Base-by-base conservation (phyloP, 2,113 vertebrate species). In the Guaruba guarouba region DNA sequence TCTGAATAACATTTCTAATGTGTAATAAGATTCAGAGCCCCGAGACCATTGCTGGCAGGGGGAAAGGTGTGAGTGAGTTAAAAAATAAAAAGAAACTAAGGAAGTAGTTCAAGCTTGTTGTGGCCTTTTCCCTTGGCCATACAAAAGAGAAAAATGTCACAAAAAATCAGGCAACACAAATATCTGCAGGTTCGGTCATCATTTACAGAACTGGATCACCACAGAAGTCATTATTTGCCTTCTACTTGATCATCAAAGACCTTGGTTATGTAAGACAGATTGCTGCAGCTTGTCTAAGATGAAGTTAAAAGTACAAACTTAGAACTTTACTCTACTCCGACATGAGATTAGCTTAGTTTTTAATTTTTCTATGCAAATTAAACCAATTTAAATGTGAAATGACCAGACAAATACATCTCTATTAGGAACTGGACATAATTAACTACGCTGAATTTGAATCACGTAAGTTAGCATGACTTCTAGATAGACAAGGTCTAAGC, bases 301-400 rank as follows among this genome's bases (percentile, higher is more conserved):
- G 54, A 94, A 92, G 81, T 71, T 69, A 84, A 79, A 92, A 82
- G 37, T 61, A 62, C 11, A 86, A 93, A 80, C 27, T 51, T 81
- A 44, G 2, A 87, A 63, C 59, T 93, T 86, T 67, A n/a, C 19
- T 49, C 55, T 39, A 35, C 11, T 54, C 33, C 67, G 86, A 35
- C 28, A 35, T 61, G 43, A 93, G 31, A 82, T 77, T 52, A 82
- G 24, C 39, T 84, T 87, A 57, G 18, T 57, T 91, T 82, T 82
- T 55, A 55, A 82, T 39, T 93, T 94, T 88, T 85, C 27, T 59
- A 83, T 71, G 82, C 61, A 93, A 95, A 94, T 90, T 77, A 95
- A 96, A 77, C 33, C 15, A 54, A 77, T 81, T 90, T 63, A 86
- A 94, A 94, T 51, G 52, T 61, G 71, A 86, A 96, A 69, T 27